Conservation (phyloP, 2,888 invertebrate species). For the Frankliniella fusca region DNA sequence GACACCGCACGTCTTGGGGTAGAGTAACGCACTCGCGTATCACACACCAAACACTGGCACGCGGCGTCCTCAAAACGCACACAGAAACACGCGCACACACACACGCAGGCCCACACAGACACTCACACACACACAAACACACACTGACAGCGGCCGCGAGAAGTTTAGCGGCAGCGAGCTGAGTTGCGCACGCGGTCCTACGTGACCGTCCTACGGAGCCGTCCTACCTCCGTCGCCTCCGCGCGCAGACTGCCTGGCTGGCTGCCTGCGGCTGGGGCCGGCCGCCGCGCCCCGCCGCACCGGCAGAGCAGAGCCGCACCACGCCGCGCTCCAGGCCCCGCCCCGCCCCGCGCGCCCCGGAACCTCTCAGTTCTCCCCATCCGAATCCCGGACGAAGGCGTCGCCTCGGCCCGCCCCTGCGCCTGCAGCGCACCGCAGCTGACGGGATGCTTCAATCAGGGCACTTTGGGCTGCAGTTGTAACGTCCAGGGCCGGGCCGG, state of each 20-base stretch:
- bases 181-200: background rate
- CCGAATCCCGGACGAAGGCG: too few relatives aligned
- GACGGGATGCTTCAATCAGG: too few relatives aligned
- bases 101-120: background rate
- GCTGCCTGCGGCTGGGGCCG: background rate
- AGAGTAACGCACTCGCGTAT: too few relatives aligned
- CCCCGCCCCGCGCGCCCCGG: too few relatives aligned
- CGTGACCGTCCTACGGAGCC: background rate
- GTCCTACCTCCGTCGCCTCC: background rate
- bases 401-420: too few relatives aligned
- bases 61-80: background rate
- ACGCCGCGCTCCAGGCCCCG: too few relatives aligned
- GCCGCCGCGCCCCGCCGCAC: background rate
- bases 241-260: background rate
- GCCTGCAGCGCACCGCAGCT: too few relatives aligned
- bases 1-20: too few relatives aligned
- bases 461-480: too few relatives aligned
- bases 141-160: background rate
- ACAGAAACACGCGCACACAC: background rate
- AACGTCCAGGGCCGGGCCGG: too few relatives aligned
- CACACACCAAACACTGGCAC: background rate
- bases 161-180: background rate
- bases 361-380: too few relatives aligned
- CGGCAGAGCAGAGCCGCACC: background rate
- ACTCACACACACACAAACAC: background rate